A percentile compares a stretch with the other conserved stretches of the same genome.
phyloP scores from a whole-genome alignment of 2,113 vertebrate genomes.

The Ptychochromis oligacanthus region DNA sequence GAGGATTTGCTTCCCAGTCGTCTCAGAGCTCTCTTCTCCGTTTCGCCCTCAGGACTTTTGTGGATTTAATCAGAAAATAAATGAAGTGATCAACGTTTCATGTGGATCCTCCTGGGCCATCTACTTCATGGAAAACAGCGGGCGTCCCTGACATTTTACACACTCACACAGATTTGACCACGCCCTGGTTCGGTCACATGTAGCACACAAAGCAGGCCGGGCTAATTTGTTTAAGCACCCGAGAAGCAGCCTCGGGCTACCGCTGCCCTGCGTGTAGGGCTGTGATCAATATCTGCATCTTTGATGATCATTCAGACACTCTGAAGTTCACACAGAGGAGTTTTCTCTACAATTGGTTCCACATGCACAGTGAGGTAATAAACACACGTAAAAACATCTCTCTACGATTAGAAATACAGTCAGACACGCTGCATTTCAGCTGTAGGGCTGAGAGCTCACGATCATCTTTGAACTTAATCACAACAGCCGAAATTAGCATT shows the following conservation, averaged over 20 bases:
- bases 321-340: neutral
- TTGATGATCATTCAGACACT: slow-evolving; percentile 30
- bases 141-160: neutral
- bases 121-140: neutral
- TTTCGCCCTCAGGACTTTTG: neutral
- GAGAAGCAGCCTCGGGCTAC: slow-evolving; percentile 18
- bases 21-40: neutral
- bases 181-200: neutral
- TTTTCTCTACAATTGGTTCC: neutral
- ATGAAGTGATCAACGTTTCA: neutral
- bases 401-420: neutral
- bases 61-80: neutral
- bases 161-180: neutral
- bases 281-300: slow-evolving; percentile 54
- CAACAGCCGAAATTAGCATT: slow-evolving; percentile 45
- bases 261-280: neutral
- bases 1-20: neutral
- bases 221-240: slow-evolving; percentile 44
- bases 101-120: neutral
- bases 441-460: neutral
- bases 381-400: neutral
- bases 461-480: slow-evolving; percentile 42
- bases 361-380: neutral
- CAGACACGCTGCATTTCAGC: neutral
- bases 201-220: neutral